Evolutionary conservation across 2,888 invertebrate genomes (phyloP), one percentile per base, ranked within the genome.

Genomic region (Chrysolina americana): DNA sequence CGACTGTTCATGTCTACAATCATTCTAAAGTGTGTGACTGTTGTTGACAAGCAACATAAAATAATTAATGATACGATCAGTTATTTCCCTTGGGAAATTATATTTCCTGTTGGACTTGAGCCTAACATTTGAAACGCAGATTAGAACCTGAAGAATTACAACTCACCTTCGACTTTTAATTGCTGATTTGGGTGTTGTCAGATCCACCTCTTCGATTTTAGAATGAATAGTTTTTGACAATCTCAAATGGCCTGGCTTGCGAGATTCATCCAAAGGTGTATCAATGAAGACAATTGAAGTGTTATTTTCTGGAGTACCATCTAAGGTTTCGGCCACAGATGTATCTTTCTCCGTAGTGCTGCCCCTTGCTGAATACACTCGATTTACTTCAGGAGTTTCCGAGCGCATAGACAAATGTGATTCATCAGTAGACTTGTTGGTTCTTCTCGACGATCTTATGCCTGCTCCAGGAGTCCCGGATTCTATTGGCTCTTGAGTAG

Each of bases 131-230:
- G 28, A 28, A 28, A 28, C 28, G 5, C 28, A 36, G 36, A 36
- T 6, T 36, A 36, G 8, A 36, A 36, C 21, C 23, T 23, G 15
- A 44, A 17, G 23, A 28, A 47, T 6, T 21, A 19, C 53, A 21
- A 68, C 68, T 68, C 68, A 68, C 68, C 53, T 68, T 11, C 71
- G 71, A n/a, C 64, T 71, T 28, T 71, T 74, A 15, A 71, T 70
- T 2, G 78, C 78, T 10, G 80, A 80, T 50, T 80, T 82, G 9
- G 82, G 82, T 0, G 82, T 82, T 17, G 79, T 74, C 50, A 76
- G 66, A 28, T 76, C 79, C 6, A 63, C 50, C 9, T 64, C 65
- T 41, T 73, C 71, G 15, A 70, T 70, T 17, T 21, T 70, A 13
- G 74, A 65, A 44, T 70, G 63, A 13, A 70, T 41, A 13, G 73